Conservation (phyloP, 2,797 vertebrate species). For the Neosilurus mollespiculum region DNA sequence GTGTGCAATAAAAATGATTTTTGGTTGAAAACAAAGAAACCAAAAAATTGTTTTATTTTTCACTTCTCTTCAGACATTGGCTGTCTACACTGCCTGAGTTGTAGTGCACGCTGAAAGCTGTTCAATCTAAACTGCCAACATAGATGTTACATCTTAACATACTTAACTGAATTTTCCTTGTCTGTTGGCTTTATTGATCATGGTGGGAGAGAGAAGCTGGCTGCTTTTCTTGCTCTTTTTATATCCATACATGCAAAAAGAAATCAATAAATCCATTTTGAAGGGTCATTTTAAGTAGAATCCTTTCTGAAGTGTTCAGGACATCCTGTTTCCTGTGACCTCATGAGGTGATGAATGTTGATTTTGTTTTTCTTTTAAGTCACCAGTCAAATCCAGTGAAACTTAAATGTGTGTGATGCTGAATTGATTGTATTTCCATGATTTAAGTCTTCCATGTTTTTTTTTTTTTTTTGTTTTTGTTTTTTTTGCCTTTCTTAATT, state of each 20-base stretch:
- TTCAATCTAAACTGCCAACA: conserved; percentile 54
- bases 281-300: conserved; percentile 7
- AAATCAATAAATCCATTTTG: conserved; percentile 23
- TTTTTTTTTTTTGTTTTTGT: conserved; percentile 38
- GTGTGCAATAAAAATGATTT: conserved; percentile 44
- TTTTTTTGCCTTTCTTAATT: conserved; percentile 27
- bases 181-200: conserved; percentile 54
- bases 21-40: conserved; percentile 48
- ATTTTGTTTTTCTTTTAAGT: conserved; percentile 1
- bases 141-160: conserved; percentile 55
- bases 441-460: conserved; percentile 24
- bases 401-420: conserved; percentile 9
- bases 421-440: conserved; percentile 21
- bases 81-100: conserved; percentile 64
- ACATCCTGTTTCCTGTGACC: conserved; percentile 34
- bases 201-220: conserved; percentile 39
- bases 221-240: conserved; percentile 35
- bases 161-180: conserved; percentile 48
- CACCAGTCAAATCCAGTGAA: background rate
- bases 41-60: conserved; percentile 57
- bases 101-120: conserved; percentile 59
- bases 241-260: conserved; percentile 28
- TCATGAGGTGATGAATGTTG: conserved; percentile 20
- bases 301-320: conserved; percentile 24
- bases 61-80: conserved; percentile 47